A percentile compares a stretch with the other conserved stretches of the same genome.
Evolutionary conservation across 2,113 vertebrate genomes (phyloP).

Genomic region (Cyanoliseus patagonus): DNA sequence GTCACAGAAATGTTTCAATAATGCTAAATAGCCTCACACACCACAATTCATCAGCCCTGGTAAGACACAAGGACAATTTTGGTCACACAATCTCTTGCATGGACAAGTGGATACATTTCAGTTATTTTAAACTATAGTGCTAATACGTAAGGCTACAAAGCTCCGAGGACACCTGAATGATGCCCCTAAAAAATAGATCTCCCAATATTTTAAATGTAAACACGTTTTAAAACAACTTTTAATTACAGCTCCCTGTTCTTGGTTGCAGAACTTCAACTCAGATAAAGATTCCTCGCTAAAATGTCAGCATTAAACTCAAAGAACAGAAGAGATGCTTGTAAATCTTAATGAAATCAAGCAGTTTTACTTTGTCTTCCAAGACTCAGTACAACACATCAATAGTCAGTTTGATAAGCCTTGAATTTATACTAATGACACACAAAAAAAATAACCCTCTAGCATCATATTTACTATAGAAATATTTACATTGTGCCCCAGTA

Average conservation of each 20-base stretch:
- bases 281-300: background rate
- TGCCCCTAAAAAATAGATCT: background rate
- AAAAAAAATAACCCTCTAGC: background rate
- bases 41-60: background rate
- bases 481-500: slow-evolving; percentile 34
- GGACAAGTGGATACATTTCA: background rate
- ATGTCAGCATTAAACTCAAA: background rate
- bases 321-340: slow-evolving; percentile 16
- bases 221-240: background rate
- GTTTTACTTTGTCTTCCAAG: slow-evolving; percentile 41
- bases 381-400: background rate
- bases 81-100: background rate
- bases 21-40: background rate
- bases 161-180: background rate
- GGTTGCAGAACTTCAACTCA: background rate
- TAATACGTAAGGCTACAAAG: background rate
- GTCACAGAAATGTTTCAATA: background rate
- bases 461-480: slow-evolving; percentile 4
- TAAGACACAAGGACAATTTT: background rate
- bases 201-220: background rate
- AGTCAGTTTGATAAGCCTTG: slow-evolving; percentile 18
- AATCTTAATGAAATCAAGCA: slow-evolving; percentile 1
- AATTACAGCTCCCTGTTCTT: background rate
- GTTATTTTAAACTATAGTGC: background rate
- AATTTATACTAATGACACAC: background rate